These are phyloP conservation scores for Anhinga rufa DNA, from an alignment of 2,113 vertebrate genomes.

Conservation along the genomic window DNA sequence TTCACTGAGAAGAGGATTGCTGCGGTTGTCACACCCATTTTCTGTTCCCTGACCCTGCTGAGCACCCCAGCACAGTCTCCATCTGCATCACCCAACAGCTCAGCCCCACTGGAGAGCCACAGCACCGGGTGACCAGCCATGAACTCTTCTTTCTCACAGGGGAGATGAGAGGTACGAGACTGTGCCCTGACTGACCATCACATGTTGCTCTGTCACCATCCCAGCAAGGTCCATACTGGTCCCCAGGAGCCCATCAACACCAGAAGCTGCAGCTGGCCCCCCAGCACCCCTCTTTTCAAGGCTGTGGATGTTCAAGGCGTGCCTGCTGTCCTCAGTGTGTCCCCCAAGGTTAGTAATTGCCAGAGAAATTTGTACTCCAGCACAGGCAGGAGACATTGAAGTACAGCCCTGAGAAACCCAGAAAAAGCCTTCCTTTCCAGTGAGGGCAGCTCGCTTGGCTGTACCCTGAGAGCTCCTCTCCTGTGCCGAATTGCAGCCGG, in stretches of 20 bases:
- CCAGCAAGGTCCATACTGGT: fast-evolving
- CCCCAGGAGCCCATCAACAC: background rate
- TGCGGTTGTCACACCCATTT: background rate
- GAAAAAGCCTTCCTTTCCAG: background rate
- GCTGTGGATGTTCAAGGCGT: background rate
- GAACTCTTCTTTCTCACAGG: background rate
- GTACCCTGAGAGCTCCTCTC: background rate
- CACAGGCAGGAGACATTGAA: background rate
- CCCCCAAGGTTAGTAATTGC: background rate
- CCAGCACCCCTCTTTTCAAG: background rate
- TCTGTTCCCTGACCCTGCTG: background rate
- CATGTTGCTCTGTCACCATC: background rate
- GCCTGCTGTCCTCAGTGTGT: background rate
- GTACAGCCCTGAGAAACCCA: background rate
- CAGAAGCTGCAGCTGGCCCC: background rate
- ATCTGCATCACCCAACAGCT: fast-evolving
- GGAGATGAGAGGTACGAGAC: fast-evolving
- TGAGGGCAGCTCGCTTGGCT: background rate
- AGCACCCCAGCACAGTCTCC: fast-evolving
- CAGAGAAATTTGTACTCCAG: background rate
- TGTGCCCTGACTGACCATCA: background rate
- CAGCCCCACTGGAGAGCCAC: background rate
- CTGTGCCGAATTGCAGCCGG: fast-evolving
- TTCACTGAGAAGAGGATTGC: fast-evolving
- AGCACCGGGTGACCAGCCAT: background rate